A percentile compares a stretch with the other conserved stretches of the same genome.
Conservation (phyloP, 1,140 invertebrate genomes). For the Drosophila nigrodunni region DNA sequence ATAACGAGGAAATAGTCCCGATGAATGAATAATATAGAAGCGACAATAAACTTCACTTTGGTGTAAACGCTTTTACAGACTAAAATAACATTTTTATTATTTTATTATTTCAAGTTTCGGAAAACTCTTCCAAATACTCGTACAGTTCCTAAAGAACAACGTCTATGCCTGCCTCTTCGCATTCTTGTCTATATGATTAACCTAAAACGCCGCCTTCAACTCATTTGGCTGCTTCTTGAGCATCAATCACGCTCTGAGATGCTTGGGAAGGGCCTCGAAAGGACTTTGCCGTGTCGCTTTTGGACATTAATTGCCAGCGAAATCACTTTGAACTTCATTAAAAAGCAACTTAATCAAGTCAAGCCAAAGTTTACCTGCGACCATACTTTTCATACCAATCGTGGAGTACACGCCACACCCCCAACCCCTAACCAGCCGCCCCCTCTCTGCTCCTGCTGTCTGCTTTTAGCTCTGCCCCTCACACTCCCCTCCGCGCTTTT, state of each 20-base stretch:
- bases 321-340: constrained; percentile 83
- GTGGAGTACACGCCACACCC: background rate
- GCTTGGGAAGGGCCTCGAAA: background rate
- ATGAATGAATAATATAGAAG: too few species aligned
- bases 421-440: too few species aligned
- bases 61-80: too few species aligned
- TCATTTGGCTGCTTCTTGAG: background rate
- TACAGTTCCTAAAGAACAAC: background rate
- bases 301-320: constrained; percentile 73
- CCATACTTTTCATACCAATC: background rate
- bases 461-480: too few species aligned
- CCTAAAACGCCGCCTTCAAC: background rate
- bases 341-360: constrained; percentile 80
- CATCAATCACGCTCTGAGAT: constrained; percentile 10
- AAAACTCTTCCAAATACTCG: background rate
- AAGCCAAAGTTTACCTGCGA: constrained; percentile 61
- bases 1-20: too few species aligned
- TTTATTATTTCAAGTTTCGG: background rate
- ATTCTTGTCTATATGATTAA: constrained; percentile 9
- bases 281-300: constrained; percentile 12
- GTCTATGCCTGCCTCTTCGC: background rate
- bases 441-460: background rate
- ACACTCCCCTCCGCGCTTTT: background rate
- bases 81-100: too few species aligned
- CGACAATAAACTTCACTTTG: too few species aligned